Percentiles rank a stretch among this genome's conserved stretches.
Conservation (phyloP, 1,140 invertebrate species). For the Pectinophora gossypiella region DNA sequence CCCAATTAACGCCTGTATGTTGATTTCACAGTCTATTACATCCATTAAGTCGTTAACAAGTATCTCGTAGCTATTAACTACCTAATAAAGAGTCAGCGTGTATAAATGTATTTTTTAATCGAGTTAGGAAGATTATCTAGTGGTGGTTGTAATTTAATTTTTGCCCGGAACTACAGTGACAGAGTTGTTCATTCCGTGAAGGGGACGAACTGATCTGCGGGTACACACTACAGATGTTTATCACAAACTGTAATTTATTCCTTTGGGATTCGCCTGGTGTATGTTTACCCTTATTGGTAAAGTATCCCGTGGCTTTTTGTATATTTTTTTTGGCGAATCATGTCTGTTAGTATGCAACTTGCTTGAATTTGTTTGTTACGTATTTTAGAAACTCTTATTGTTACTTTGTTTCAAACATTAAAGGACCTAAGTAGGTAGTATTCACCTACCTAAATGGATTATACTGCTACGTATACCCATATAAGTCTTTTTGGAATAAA, state of each 20-base stretch:
- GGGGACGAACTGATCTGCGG: conserved; percentile 42
- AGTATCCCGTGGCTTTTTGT: conserved; percentile 9
- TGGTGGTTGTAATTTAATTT: not conserved
- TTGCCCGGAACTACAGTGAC: not conserved
- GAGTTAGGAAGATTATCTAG: not conserved
- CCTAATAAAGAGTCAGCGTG: not conserved
- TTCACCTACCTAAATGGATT: too few species aligned
- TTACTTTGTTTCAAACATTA: too few species aligned
- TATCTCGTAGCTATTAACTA: conserved; percentile 1
- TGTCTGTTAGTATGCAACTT: too few species aligned
- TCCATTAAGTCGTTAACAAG: not conserved
- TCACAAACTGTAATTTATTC: conserved; percentile 57
- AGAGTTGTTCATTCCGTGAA: conserved; percentile 36
- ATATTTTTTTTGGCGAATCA: too few species aligned
- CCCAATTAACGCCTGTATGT: not conserved
- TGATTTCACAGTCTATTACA: conserved; percentile 1
- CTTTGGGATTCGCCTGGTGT: conserved; percentile 30
- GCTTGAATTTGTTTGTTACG: too few species aligned
- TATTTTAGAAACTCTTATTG: too few species aligned
- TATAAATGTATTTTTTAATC: not conserved
- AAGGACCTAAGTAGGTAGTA: too few species aligned
- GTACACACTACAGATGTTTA: conserved; percentile 55
- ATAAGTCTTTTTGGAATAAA: too few species aligned
- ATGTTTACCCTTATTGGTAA: conserved; percentile 13
- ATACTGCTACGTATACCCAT: too few species aligned